phyloP scores from a whole-genome alignment of 2,113 vertebrate species.

The Tychaedon coryphoeus region DNA sequence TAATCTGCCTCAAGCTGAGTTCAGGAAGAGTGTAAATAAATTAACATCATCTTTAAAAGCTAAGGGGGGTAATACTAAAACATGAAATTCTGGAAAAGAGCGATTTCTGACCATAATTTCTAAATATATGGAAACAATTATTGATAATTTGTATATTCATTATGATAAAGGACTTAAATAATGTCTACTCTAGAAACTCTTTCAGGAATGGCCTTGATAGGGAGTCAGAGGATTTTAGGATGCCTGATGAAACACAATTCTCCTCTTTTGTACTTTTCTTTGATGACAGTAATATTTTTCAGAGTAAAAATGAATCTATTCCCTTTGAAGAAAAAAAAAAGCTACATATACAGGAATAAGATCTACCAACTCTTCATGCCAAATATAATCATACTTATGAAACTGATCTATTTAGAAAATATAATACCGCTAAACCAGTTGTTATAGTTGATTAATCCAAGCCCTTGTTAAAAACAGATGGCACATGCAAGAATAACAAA shows the following conservation, averaged over 20 bases:
- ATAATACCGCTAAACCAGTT: constrained; percentile 22
- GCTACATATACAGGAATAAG: not conserved
- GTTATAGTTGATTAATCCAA: constrained; percentile 50
- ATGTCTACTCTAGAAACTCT: not conserved
- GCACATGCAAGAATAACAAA: constrained; percentile 28
- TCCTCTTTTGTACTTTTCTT: not conserved
- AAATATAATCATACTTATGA: constrained; percentile 34
- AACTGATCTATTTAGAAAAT: constrained; percentile 26
- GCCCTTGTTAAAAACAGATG: constrained; percentile 39
- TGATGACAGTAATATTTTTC: not conserved
- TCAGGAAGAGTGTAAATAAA: constrained; percentile 21
- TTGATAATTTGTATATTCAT: not conserved
- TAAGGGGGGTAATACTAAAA: not conserved
- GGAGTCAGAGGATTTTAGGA: not conserved
- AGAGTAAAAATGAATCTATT: not conserved
- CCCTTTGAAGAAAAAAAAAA: not conserved
- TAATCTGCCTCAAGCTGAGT: constrained; percentile 7
- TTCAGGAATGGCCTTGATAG: not conserved
- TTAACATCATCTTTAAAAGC: not conserved
- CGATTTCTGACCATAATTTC: not conserved
- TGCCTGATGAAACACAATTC: not conserved
- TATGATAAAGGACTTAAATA: not conserved
- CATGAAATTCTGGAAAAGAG: not conserved
- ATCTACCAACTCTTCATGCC: not conserved
- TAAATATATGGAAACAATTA: not conserved